These are phyloP conservation scores for Conomelus anceps DNA, from an alignment of 2,888 invertebrate genomes.

Conservation along the genomic window DNA sequence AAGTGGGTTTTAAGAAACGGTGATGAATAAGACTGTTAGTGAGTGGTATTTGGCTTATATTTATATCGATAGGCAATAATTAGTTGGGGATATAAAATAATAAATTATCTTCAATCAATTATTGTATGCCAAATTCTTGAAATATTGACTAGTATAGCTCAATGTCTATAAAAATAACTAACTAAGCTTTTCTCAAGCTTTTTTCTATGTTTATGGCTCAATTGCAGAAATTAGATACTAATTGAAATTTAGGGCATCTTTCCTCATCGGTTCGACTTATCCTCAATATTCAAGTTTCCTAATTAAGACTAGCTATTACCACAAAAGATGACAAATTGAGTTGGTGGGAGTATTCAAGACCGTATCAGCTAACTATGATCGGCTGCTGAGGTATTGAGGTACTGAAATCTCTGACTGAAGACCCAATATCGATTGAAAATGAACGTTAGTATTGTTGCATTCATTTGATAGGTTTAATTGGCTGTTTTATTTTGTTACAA, in stretches of 20 bases:
- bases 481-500: not conserved
- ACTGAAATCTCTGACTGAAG: not conserved
- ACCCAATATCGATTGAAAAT: not conserved
- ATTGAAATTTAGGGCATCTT: not conserved
- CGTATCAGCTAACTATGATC: not conserved
- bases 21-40: no score
- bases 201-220: no score
- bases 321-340: not conserved
- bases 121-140: no score
- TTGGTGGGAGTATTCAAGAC: not conserved
- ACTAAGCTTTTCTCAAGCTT: no score
- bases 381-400: not conserved
- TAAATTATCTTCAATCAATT: no score
- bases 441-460: not conserved
- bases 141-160: no score
- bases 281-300: not conserved
- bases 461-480: not conserved
- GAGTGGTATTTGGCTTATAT: no score
- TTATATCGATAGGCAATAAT: no score
- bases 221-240: not conserved
- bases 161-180: no score
- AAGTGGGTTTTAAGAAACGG: no score
- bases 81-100: no score
- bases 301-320: not conserved
- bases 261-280: not conserved